Evolutionary conservation across 1,140 invertebrate genomes (phyloP).

Genomic region (Drosophila parabipectinata): DNA sequence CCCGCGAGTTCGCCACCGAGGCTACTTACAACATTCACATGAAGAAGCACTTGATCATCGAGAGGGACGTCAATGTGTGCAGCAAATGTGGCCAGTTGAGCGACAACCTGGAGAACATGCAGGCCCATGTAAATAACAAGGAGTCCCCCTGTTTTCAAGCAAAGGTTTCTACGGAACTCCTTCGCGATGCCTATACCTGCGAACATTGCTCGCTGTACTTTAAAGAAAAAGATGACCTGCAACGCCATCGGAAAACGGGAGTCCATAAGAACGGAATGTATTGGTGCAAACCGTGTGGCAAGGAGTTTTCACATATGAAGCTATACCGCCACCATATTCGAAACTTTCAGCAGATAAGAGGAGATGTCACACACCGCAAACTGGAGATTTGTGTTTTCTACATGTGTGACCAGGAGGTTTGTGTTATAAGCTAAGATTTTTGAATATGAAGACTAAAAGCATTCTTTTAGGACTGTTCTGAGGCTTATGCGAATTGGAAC

Average conservation of each 20-base stretch:
- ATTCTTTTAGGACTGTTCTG: conserved; percentile 51
- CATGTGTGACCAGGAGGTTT: conserved; percentile 69
- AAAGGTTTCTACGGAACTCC: conserved; percentile 42
- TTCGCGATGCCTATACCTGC: conserved; percentile 60
- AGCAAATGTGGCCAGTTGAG: conserved; percentile 60
- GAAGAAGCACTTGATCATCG: conserved; percentile 70
- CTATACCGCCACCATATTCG: conserved; percentile 67
- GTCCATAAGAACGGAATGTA: conserved; percentile 59
- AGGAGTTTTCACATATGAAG: conserved; percentile 61
- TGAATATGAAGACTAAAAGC: not conserved
- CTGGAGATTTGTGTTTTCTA: conserved; percentile 57
- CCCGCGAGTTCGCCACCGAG: conserved; percentile 61
- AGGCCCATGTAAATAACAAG: conserved; percentile 22
- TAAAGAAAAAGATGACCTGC: conserved; percentile 48
- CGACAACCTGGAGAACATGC: conserved; percentile 40
- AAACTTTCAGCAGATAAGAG: conserved; percentile 53
- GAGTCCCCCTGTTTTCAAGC: conserved; percentile 34
- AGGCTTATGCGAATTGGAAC: conserved; percentile 67
- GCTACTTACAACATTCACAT: conserved; percentile 58
- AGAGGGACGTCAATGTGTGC: conserved; percentile 54
- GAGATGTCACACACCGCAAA: conserved; percentile 47
- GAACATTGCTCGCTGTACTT: conserved; percentile 71
- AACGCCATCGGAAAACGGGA: conserved; percentile 58
- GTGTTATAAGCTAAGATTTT: no score
- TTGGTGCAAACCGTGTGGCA: conserved; percentile 60